A percentile compares a stretch with the other conserved stretches of the same genome.
Evolutionary conservation across 1,140 invertebrate species (phyloP).

Genomic region (Parasteatoda tepidariorum): DNA sequence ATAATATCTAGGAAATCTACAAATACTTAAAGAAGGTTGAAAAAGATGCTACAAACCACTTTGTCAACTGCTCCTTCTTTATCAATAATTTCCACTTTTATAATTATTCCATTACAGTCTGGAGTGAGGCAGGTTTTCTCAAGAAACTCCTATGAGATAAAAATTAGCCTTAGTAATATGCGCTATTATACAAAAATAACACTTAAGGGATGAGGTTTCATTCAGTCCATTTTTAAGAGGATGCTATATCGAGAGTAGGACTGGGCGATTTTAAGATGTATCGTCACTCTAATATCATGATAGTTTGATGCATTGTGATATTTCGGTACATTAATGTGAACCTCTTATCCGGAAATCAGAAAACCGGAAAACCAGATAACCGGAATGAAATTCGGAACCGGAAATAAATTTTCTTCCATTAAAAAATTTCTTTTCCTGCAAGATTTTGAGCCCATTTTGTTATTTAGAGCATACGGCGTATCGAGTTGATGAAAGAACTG

Average conservation of each 20-base stretch:
- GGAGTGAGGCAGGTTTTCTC: slow-evolving; percentile 40
- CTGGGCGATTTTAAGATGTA: background rate
- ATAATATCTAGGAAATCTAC: too few species aligned
- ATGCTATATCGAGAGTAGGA: background rate
- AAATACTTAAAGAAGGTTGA: too few species aligned
- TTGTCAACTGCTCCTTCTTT: slow-evolving; percentile 35
- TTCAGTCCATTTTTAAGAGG: background rate
- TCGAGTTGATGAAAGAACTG: too few species aligned
- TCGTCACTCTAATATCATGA: too few species aligned
- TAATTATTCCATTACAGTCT: slow-evolving; percentile 37
- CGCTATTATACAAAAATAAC: background rate
- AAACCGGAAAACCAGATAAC: too few species aligned
- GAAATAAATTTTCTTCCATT: too few species aligned
- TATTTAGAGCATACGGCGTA: too few species aligned
- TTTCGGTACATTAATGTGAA: background rate
- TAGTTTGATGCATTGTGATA: background rate
- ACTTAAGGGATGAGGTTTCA: background rate
- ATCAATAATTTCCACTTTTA: slow-evolving; percentile 17
- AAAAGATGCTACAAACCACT: slow-evolving; percentile 9
- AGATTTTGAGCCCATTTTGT: too few species aligned
- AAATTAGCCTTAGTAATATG: background rate
- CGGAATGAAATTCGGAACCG: too few species aligned
- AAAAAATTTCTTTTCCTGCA: too few species aligned
- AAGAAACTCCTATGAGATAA: slow-evolving; percentile 28
- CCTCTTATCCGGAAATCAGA: too few species aligned